Conservation (phyloP, 2,797 vertebrate genomes). For the Pristis pectinata region DNA sequence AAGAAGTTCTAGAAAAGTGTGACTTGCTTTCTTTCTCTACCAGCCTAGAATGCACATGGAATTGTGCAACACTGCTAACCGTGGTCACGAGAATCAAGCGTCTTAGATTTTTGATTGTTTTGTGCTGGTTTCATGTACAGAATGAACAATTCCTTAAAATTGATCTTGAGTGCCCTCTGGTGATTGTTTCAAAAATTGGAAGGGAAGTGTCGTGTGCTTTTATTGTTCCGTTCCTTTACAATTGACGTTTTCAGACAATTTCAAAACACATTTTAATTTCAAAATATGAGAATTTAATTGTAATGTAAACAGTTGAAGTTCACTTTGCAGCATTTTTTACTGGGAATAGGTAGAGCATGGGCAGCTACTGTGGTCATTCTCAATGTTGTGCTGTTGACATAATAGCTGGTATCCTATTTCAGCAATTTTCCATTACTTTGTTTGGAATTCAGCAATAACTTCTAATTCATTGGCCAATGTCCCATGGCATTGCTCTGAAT, state of each 20-base stretch:
- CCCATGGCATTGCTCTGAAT: background rate
- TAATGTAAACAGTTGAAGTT: background rate
- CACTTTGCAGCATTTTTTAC: background rate
- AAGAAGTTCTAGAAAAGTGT: background rate
- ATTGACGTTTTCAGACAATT: background rate
- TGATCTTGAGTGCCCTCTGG: background rate
- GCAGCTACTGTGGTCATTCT: background rate
- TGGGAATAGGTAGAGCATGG: background rate
- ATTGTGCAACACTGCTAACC: background rate
- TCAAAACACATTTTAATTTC: background rate
- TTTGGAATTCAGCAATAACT: background rate
- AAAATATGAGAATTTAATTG: background rate
- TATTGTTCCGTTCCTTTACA: background rate
- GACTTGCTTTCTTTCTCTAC: background rate
- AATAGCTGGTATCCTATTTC: background rate
- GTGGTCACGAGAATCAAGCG: background rate
- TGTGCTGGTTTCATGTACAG: background rate
- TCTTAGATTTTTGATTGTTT: background rate
- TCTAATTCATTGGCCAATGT: background rate
- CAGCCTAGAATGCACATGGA: background rate
- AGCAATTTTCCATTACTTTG: background rate
- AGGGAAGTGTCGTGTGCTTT: background rate
- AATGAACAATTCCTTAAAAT: background rate
- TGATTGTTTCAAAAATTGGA: background rate
- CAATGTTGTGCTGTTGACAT: background rate